Conservation (phyloP, 2,113 vertebrate genomes). For the Paratilapia polleni region DNA sequence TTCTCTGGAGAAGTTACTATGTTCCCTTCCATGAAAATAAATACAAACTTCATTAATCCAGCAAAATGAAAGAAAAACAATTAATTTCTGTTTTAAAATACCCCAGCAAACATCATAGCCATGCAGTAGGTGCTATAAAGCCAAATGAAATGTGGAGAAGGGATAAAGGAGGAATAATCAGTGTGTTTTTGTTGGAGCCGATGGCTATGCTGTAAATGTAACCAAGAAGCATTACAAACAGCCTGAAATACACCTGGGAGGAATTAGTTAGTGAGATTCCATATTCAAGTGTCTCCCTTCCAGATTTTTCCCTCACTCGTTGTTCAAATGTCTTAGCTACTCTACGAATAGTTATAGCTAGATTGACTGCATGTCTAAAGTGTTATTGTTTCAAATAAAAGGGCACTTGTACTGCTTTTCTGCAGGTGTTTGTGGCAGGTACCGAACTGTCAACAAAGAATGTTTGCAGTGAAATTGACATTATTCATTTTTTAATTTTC, state of each 20-base stretch:
- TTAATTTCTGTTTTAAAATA: background rate
- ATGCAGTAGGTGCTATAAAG: background rate
- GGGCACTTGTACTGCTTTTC: background rate
- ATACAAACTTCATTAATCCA: background rate
- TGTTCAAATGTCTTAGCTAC: background rate
- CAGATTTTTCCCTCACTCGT: background rate
- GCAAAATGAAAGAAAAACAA: background rate
- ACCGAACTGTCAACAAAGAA: background rate
- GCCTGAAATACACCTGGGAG: background rate
- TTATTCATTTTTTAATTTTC: background rate
- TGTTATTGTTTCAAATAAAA: background rate
- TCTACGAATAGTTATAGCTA: background rate
- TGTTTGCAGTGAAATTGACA: background rate
- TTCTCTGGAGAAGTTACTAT: constrained; percentile 6
- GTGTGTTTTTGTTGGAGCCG: background rate
- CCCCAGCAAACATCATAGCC: background rate
- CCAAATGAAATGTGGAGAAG: constrained; percentile 6
- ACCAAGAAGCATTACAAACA: background rate
- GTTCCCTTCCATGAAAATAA: background rate
- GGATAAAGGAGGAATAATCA: background rate
- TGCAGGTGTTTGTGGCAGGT: background rate
- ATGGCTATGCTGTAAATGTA: background rate
- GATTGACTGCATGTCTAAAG: background rate
- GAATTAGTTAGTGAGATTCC: background rate
- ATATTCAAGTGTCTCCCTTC: background rate